Base-by-base conservation (phyloP, 2,113 vertebrate species). In the Paracanthobrama guichenoti region DNA sequence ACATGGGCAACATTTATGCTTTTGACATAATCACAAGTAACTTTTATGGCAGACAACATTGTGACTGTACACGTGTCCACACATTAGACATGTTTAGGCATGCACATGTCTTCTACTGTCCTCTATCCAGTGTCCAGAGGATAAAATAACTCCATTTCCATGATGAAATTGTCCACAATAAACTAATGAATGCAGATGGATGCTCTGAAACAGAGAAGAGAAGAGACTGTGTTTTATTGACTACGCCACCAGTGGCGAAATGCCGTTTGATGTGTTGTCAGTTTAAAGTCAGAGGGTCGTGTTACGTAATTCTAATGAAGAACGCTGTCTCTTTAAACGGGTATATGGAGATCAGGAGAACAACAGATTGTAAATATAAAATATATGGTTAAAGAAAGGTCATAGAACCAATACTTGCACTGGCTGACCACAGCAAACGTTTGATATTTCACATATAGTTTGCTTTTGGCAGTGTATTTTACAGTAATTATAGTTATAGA, bases 131-230 rank as follows among this genome's bases (percentile, higher is more conserved):
- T 75, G 78, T 64, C 72, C 62, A 85, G 64, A 85, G 24, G 44
- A 80, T 80, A 75, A 39, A 62, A 64, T 80, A 79, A 66, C 31
- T 79, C 46, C 55, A 57, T 83, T 79, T 83, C 31, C 75, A 71
- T 76, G 46, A 60, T 64, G 53, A 66, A 48, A 82, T 64, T 4
- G 39, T 82, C 80, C 80, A 71, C 48, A 71, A 42, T 71, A 48
- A 82, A 71, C 46, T 72, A 82, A 39, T 57, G 48, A 71, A 67
- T 53, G 62, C 20, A 39, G 80, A 55, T 46, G 69, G 62, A 66
- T 16, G 64, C 28, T 72, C 39, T 81, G 66, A 66, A 69, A 84
- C 31, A 85, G 74, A 87, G 62, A 85, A 82, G 79, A 78, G 16
- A 53, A 85, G 35, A 55, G 31, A 67, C 42, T 13, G 48, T 53